A percentile compares a stretch with the other conserved stretches of the same genome.
phyloP scores from a whole-genome alignment of 2,888 invertebrate genomes.

The Scaptomyza caliginosa region DNA sequence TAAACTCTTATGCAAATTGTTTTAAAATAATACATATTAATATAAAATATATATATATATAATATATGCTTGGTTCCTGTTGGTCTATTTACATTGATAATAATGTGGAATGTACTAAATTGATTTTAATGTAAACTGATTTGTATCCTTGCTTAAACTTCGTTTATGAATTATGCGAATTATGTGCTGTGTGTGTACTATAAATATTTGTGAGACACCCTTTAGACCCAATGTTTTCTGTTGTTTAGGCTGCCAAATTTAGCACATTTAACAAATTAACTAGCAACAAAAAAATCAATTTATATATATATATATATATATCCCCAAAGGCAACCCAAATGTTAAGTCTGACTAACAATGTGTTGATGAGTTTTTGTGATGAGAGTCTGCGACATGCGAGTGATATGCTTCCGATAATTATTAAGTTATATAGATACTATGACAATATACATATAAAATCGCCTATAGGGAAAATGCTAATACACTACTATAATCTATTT shows the following conservation, averaged over 20 bases:
- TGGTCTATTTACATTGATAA: conserved; percentile 47
- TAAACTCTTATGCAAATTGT: conserved; percentile 3
- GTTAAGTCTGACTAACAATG: conserved; percentile 24
- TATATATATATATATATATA: not conserved
- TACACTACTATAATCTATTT: conserved; percentile 44
- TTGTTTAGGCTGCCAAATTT: conserved; percentile 22
- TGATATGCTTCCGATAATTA: conserved; percentile 74
- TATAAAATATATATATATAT: not conserved
- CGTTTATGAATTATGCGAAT: conserved; percentile 50
- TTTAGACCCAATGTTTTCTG: conserved; percentile 61
- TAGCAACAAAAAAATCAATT: no score
- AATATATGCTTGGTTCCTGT: conserved; percentile 7
- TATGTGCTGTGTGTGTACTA: conserved; percentile 54
- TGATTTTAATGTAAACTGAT: conserved; percentile 9
- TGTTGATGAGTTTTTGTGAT: conserved; percentile 40
- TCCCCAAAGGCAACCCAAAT: conserved; percentile 25
- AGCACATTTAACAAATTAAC: conserved; percentile 14
- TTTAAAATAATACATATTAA: conserved; percentile 2
- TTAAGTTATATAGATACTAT: conserved; percentile 73
- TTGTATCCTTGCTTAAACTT: conserved; percentile 6
- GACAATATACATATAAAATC: conserved; percentile 69
- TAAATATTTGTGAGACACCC: conserved; percentile 76
- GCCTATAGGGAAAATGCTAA: conserved; percentile 74
- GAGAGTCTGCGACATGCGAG: conserved; percentile 76
- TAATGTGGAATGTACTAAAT: conserved; percentile 19